Evolutionary conservation across 2,113 vertebrate species (phyloP).

Genomic region (Sorex fumeus): DNA sequence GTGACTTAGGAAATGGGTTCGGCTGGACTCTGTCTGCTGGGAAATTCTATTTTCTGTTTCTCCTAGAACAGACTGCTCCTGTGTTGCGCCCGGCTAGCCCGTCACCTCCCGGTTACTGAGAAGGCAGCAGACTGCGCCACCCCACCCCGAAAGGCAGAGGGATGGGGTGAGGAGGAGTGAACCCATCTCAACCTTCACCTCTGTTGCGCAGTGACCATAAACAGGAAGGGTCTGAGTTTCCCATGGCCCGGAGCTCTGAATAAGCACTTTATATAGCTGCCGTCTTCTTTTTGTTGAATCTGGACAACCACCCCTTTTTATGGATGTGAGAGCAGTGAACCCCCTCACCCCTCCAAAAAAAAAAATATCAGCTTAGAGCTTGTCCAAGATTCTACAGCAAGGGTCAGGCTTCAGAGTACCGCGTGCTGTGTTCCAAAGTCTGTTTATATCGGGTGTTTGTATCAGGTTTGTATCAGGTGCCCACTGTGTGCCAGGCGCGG

Average conservation of each 20-base stretch:
- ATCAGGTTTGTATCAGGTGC: not conserved
- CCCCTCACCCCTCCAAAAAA: not conserved
- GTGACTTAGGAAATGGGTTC: slow-evolving; percentile 63
- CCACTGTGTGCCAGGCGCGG: not conserved
- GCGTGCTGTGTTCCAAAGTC: not conserved
- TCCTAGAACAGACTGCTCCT: not conserved
- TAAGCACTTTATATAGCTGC: not conserved
- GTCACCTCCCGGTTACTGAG: not conserved
- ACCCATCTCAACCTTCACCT: not conserved
- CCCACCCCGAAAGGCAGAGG: not conserved
- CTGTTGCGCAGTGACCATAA: not conserved
- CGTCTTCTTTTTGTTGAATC: slow-evolving; percentile 2
- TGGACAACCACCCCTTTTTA: not conserved
- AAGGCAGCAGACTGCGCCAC: no score
- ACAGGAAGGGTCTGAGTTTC: slow-evolving; percentile 17
- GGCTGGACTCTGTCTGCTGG: slow-evolving; percentile 53
- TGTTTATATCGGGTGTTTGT: no score
- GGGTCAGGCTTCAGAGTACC: slow-evolving; percentile 2
- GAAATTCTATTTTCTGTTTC: slow-evolving; percentile 76
- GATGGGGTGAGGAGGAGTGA: not conserved
- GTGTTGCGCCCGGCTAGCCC: not conserved
- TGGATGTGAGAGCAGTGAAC: not conserved
- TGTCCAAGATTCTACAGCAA: not conserved
- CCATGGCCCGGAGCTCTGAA: not conserved
- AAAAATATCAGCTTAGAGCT: not conserved